phyloP scores from a whole-genome alignment of 2,888 invertebrate genomes.

The Neoaliturus tenellus region DNA sequence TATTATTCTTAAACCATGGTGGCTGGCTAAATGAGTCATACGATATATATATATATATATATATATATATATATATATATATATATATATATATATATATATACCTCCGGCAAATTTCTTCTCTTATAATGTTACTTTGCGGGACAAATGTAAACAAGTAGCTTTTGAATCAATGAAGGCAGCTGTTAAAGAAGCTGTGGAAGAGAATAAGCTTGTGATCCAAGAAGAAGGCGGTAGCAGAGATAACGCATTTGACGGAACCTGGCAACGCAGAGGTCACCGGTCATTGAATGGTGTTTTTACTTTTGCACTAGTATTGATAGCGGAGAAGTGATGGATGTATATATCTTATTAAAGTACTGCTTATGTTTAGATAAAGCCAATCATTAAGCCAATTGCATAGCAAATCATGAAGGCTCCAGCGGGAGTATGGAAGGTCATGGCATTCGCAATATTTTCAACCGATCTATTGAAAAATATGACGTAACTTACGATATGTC shows the following conservation, averaged over 20 bases:
- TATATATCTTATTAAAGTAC: constrained; percentile 56
- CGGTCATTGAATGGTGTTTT: constrained; percentile 60
- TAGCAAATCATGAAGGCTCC: constrained; percentile 55
- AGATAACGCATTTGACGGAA: constrained; percentile 55
- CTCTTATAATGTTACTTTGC: background rate
- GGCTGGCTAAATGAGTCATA: no score
- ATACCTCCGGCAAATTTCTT: background rate
- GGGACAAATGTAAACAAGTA: background rate
- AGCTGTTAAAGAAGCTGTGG: constrained; percentile 38
- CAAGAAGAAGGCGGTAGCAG: constrained; percentile 14
- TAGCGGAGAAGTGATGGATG: constrained; percentile 58
- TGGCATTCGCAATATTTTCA: background rate
- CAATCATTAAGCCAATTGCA: constrained; percentile 56
- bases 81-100: no score
- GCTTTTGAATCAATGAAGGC: background rate
- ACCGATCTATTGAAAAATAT: background rate
- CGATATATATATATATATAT: no score
- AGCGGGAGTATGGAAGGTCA: constrained; percentile 62
- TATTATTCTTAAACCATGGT: no score
- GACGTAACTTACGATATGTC: constrained; percentile 8
- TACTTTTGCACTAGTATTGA: constrained; percentile 57
- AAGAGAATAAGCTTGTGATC: constrained; percentile 33
- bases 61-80: no score
- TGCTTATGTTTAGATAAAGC: constrained; percentile 55
- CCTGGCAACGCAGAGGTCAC: constrained; percentile 60